Conservation (phyloP, 2,113 vertebrate species). For the Dissostichus mawsoni region DNA sequence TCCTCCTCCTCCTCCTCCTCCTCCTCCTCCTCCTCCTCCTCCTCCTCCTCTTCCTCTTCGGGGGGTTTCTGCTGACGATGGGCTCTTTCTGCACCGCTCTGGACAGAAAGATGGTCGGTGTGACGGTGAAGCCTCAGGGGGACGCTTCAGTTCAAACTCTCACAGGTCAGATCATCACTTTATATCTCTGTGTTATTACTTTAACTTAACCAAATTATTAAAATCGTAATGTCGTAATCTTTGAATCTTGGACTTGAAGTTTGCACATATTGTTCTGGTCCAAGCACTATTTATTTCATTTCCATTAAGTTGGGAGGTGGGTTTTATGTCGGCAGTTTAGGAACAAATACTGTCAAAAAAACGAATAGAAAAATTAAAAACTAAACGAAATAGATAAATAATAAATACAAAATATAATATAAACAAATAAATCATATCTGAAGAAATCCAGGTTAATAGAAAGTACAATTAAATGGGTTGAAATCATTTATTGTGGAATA, state of each 20-base stretch:
- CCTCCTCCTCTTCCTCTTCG: too few relatives aligned
- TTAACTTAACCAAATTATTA: not conserved
- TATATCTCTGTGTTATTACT: not conserved
- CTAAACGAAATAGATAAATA: too few relatives aligned
- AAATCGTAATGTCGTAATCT: too few relatives aligned
- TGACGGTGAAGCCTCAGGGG: constrained; percentile 38
- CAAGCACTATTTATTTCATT: too few relatives aligned
- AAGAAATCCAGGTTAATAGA: not conserved
- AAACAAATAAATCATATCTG: too few relatives aligned
- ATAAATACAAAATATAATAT: too few relatives aligned
- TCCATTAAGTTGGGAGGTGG: too few relatives aligned
- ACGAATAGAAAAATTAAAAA: not conserved
- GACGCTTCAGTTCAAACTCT: constrained; percentile 12
- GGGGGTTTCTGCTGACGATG: constrained; percentile 30
- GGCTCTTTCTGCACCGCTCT: constrained; percentile 61
- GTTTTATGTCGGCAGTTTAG: not conserved
- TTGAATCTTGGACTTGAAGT: too few relatives aligned
- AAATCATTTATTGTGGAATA: not conserved
- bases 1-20: not conserved
- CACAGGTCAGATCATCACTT: constrained; percentile 42
- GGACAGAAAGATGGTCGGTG: constrained; percentile 42
- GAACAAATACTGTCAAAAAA: not conserved
- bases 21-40: not conserved
- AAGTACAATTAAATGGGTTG: not conserved
- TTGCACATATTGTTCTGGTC: too few relatives aligned